Evolutionary conservation across 92 coral and sea anemone species (phyloP).

Genomic region (Porites cylindrica): DNA sequence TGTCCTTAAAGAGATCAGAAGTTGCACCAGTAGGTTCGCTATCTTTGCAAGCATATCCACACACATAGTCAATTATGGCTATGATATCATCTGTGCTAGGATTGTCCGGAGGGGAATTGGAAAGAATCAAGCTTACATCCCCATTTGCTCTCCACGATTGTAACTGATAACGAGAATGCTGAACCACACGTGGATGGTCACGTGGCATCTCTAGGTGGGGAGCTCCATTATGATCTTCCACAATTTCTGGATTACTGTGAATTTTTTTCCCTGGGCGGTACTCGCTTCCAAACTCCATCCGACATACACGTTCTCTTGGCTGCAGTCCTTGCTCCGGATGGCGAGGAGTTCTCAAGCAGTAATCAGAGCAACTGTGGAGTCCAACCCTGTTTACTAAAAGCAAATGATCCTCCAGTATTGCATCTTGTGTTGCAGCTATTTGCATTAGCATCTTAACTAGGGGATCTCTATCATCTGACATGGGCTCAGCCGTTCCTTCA

Average conservation of each 20-base stretch:
- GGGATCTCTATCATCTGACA: conserved; percentile 51
- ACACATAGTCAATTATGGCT: too few species aligned
- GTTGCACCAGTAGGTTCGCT: too few species aligned
- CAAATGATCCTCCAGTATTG: conserved; percentile 49
- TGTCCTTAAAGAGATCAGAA: conserved; percentile 19
- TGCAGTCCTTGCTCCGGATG: conserved; percentile 50
- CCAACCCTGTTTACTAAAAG: conserved; percentile 51
- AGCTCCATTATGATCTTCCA: conserved; percentile 5
- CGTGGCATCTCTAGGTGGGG: conserved; percentile 46
- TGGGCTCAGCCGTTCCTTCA: conserved; percentile 50
- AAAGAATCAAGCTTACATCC: too few species aligned
- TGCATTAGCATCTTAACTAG: conserved; percentile 66
- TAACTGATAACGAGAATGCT: conserved; percentile 24
- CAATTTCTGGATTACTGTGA: not conserved
- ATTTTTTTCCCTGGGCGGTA: conserved; percentile 31
- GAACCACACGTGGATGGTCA: conserved; percentile 35
- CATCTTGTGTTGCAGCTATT: conserved; percentile 53
- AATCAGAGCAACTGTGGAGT: conserved; percentile 43
- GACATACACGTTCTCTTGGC: conserved; percentile 45
- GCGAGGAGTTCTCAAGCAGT: conserved; percentile 46
- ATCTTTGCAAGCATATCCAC: too few species aligned
- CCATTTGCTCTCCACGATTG: conserved; percentile 11
- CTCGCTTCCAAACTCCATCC: conserved; percentile 55
- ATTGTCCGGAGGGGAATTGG: too few species aligned
- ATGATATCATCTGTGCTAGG: too few species aligned